Base-by-base conservation (phyloP, 2,797 vertebrate species). In the Tamandua tetradactyla region DNA sequence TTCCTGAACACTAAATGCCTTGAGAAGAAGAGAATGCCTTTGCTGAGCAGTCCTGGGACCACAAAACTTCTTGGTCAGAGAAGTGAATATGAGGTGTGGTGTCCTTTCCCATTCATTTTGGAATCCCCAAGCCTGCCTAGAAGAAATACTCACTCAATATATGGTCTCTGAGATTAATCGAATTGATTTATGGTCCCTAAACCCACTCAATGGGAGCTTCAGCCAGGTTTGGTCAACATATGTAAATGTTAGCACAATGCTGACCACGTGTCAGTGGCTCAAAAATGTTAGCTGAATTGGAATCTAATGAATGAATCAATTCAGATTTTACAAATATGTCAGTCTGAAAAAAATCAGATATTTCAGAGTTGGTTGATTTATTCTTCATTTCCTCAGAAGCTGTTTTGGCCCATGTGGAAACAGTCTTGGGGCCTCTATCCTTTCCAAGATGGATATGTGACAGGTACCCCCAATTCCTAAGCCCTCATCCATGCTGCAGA, bases 271-370 rank as follows among this genome's bases (percentile, higher is more conserved):
- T 49, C 80, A 61, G 80, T 64, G 61, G 66, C 42, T 49, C 69
- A 0, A 23, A 40, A 66, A 64, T 1, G 12, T 75, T 18, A n/a
- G 49, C 23, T 32, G 32, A 42, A 72, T 25, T 68, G 44, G 86
- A 91, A 93, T 87, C 89, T 4, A 18, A 93, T 18, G 40, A 89
- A 85, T 86, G 23, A 66, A 49, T 78, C 59, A 27, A 69, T 89
- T 62, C 83, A 37, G 22, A 62, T 90, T 76, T 93, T 61, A 68
- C 71, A 79, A 91, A 94, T 44, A 40, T 92, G 49, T 76, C 68
- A 30, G 47, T 76, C 55, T 18, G 25, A 23, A 66, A 64, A 66
- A 66, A 44, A 14, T 22, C 69, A 75, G 87, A 47, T 68, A 12
- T 64, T 64, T 9, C n/a, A 4, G 66, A 30, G 47, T 66, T 76